Evolutionary conservation across 2,888 invertebrate genomes (phyloP), one percentile per base, ranked within the genome.

Genomic region (Selenia dentaria): DNA sequence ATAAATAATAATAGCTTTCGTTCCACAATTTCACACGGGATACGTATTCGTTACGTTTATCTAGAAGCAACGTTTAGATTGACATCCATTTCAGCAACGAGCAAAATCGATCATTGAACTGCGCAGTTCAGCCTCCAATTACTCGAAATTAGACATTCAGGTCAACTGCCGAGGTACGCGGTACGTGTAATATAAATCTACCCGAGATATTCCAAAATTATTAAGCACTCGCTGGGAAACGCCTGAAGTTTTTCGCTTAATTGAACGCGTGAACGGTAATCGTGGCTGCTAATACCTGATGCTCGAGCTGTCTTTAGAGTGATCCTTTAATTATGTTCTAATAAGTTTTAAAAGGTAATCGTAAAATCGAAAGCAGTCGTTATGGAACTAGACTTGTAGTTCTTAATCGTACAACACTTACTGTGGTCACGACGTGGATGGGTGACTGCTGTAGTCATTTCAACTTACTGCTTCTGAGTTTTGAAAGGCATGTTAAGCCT

Each of bases 91-190:
- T 9, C 43, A 12, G 35, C 24, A 32, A 34, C 4, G 25, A 25
- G 2, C 10, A 3, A 3, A 25, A 25, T 25, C 25, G 25, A 25
- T 25, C 25, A 10, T 25, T 25, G 25, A 25, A 25, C 25, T 9
- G 3, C 9, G 25, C 25, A 9, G 22, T 8, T 22, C 22, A 25
- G 25, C 25, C 9, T 25, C 25, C 25, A 27, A 13, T 26, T 38
- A 35, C 45, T 46, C 13, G 35, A 51, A 53, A 56, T 56, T 53
- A 56, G 56, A 48, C 37, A 56, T 53, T 51, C 48, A 51, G 56
- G 51, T 53, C 56, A 48, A 42, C 44, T 38, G 34, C 36, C 38
- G 45, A 41, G 42, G 40, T 45, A 24, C 41, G 35, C 39, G 41
- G 39, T 39, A 49, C 38, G 52, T 48, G 50, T 41, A 27, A 48